phyloP scores from a whole-genome alignment of 2,888 invertebrate species.

The Halocaridina rubra region DNA sequence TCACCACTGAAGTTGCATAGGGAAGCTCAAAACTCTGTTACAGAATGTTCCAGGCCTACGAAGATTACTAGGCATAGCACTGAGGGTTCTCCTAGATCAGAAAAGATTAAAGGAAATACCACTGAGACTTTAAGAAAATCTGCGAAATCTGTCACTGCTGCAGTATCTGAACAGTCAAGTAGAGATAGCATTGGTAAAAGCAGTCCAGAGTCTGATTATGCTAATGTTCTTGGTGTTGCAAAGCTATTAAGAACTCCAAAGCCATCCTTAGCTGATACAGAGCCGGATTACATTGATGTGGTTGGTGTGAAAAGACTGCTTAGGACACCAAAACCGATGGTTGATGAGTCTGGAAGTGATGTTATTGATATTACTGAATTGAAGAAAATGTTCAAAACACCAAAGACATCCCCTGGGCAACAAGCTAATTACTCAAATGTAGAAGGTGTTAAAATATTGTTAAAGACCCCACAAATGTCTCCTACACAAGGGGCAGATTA shows the following conservation, averaged over 20 bases:
- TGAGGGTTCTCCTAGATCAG: no score
- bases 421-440: slow-evolving; percentile 36
- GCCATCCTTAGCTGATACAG: neutral
- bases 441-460: neutral
- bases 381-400: neutral
- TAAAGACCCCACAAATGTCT: slow-evolving; percentile 1
- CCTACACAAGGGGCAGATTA: neutral
- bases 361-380: slow-evolving; percentile 21
- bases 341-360: neutral
- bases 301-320: slow-evolving; percentile 25
- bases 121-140: neutral
- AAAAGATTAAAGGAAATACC: neutral
- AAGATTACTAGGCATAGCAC: no score
- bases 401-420: neutral
- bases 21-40: no score
- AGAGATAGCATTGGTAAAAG: no score
- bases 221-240: slow-evolving; percentile 19
- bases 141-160: neutral
- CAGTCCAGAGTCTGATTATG: slow-evolving; percentile 35
- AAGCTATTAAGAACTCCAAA: slow-evolving; percentile 4
- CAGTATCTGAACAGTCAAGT: neutral
- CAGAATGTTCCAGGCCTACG: no score
- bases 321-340: slow-evolving; percentile 12
- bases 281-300: slow-evolving; percentile 27
- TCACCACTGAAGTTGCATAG: no score